Evolutionary conservation across 2,888 invertebrate genomes (phyloP).

Genomic region (Hedya salicella): DNA sequence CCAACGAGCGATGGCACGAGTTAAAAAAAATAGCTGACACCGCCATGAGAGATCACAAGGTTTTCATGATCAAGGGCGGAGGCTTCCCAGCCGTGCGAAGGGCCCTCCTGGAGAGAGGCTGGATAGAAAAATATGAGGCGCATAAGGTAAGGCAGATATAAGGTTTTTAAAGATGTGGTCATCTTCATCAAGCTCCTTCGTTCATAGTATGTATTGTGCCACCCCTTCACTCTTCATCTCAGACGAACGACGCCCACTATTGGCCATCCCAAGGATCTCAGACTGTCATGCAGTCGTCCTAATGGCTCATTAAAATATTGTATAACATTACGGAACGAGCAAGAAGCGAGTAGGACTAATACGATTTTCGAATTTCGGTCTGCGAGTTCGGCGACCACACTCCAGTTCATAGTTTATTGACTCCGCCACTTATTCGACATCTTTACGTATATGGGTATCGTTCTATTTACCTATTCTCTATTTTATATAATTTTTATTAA

Average conservation of each 20-base stretch:
- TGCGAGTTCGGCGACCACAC: too few species aligned
- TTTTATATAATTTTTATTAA: too few species aligned
- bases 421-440: too few species aligned
- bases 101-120: constrained; percentile 88
- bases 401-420: too few species aligned
- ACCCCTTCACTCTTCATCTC: background rate
- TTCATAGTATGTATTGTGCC: background rate
- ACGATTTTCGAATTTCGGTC: too few species aligned
- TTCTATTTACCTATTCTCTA: background rate
- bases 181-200: too few species aligned
- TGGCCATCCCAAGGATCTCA: too few species aligned
- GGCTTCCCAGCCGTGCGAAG: constrained; percentile 89
- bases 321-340: too few species aligned
- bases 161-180: background rate
- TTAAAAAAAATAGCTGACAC: constrained; percentile 87
- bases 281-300: too few species aligned
- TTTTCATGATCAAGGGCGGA: constrained; percentile 89
- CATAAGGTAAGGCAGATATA: constrained; percentile 65
- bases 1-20: constrained; percentile 87
- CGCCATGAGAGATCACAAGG: constrained; percentile 87
- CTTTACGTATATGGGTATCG: background rate
- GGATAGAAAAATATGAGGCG: constrained; percentile 88
- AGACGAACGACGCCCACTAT: too few species aligned
- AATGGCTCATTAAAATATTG: too few species aligned
- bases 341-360: too few species aligned